Evolutionary conservation across 2,888 invertebrate species (phyloP).

Genomic region (Mythimna pallens): DNA sequence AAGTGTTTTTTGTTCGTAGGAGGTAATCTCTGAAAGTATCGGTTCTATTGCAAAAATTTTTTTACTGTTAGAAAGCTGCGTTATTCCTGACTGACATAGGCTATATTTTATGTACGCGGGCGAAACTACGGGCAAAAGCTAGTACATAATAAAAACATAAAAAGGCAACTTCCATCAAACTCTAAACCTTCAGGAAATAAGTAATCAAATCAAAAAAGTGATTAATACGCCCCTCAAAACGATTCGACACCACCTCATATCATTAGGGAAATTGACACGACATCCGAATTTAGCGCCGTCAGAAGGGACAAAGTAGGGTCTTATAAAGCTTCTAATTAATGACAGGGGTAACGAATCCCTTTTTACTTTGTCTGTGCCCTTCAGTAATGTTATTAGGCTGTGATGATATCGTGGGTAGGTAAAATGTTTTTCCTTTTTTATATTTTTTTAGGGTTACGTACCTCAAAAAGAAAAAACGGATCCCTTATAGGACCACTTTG

Average conservation of each 20-base stretch:
- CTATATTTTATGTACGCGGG: too few species aligned
- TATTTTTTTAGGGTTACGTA: not conserved
- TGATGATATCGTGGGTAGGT: constrained; percentile 23
- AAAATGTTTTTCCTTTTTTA: constrained; percentile 23
- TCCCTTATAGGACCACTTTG: too few species aligned
- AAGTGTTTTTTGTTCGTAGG: too few species aligned
- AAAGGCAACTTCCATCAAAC: not conserved
- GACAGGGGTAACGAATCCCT: constrained; percentile 53
- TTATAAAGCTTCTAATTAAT: constrained; percentile 60
- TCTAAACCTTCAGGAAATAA: constrained; percentile 6
- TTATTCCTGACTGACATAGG: too few species aligned
- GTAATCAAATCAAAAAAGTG: constrained; percentile 20
- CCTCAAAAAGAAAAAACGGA: too few species aligned
- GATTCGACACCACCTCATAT: constrained; percentile 56
- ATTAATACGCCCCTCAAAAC: constrained; percentile 37
- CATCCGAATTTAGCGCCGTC: constrained; percentile 49
- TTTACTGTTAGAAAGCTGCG: too few species aligned
- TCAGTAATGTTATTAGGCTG: constrained; percentile 51
- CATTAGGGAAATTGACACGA: constrained; percentile 58
- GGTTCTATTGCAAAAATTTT: too few species aligned
- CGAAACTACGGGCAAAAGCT: too few species aligned
- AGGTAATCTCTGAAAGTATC: too few species aligned
- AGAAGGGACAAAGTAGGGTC: constrained; percentile 54
- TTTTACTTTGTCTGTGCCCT: constrained; percentile 50
- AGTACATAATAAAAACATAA: too few species aligned